phyloP scores from a whole-genome alignment of 2,888 invertebrate genomes.

The Sarcophaga caerulescens region DNA sequence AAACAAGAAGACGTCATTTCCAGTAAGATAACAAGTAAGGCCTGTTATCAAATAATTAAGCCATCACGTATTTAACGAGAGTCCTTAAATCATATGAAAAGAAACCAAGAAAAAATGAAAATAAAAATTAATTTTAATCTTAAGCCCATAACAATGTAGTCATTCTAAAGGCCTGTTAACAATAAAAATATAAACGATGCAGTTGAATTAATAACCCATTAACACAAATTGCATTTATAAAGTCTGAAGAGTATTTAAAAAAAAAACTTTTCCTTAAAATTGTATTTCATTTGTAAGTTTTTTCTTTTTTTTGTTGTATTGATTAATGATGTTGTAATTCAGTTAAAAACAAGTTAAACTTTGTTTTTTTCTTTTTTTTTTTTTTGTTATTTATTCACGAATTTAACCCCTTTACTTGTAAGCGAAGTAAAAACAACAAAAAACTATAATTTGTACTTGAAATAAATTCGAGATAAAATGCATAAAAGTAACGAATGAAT shows the following conservation, averaged over 20 bases:
- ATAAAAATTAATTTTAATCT: background rate
- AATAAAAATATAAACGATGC: background rate
- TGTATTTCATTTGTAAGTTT: too few relatives aligned
- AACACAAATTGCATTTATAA: background rate
- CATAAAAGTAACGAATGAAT: conserved; percentile 2
- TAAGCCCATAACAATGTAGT: background rate
- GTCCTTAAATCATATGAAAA: background rate
- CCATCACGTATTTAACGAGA: background rate
- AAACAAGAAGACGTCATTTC: too few relatives aligned
- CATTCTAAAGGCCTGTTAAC: background rate
- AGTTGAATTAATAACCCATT: background rate
- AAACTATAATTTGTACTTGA: conserved; percentile 45
- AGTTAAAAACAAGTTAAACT: conserved; percentile 10
- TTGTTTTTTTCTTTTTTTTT: background rate
- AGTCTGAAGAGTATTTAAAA: too few relatives aligned
- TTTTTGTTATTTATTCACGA: background rate
- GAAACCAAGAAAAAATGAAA: background rate
- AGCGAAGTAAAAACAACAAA: background rate
- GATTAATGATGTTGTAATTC: conserved; percentile 44
- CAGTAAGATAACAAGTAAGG: background rate
- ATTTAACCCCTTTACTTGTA: background rate
- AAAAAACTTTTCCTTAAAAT: background rate
- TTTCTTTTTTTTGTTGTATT: background rate
- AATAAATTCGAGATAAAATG: conserved; percentile 17
- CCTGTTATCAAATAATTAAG: background rate